Evolutionary conservation across 1,140 invertebrate genomes (phyloP).

Genomic region (Drosophila pseudoananassae): DNA sequence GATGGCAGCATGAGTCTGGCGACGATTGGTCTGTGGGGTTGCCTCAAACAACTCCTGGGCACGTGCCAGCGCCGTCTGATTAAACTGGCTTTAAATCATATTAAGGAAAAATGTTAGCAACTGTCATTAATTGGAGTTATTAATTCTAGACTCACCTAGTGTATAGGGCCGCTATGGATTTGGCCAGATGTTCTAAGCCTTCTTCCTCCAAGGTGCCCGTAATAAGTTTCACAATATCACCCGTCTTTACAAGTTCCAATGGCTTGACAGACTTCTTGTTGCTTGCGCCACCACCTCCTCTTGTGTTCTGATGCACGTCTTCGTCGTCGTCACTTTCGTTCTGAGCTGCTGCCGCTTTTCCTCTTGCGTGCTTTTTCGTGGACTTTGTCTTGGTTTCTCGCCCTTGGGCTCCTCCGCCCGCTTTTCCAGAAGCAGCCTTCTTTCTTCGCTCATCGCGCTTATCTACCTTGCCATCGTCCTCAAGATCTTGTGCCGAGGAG

Average conservation of each 20-base stretch:
- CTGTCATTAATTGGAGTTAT: not conserved
- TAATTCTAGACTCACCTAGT: constrained; percentile 67
- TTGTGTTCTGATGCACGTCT: constrained; percentile 21
- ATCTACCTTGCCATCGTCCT: constrained; percentile 87
- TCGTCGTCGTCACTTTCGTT: constrained; percentile 88
- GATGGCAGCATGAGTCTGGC: constrained; percentile 91
- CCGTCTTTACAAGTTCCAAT: constrained; percentile 85
- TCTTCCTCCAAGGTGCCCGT: constrained; percentile 87
- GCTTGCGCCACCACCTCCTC: constrained; percentile 12
- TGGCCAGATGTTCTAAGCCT: constrained; percentile 87
- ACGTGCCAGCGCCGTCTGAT: constrained; percentile 85
- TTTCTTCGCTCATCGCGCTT: constrained; percentile 94
- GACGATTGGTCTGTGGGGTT: constrained; percentile 88
- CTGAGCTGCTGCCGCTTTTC: constrained; percentile 85
- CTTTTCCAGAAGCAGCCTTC: constrained; percentile 93
- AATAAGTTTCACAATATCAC: constrained; percentile 89
- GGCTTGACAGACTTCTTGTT: constrained; percentile 49
- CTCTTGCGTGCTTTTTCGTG: constrained; percentile 90
- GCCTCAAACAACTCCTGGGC: constrained; percentile 90
- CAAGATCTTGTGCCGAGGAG: constrained; percentile 45
- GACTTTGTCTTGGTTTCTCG: constrained; percentile 98
- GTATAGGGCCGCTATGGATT: constrained; percentile 87
- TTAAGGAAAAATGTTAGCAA: not conserved
- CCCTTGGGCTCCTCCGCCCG: constrained; percentile 95
- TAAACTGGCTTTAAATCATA: constrained; percentile 67